Base-by-base conservation (phyloP, 2,797 vertebrate species). In the Threskiornis aethiopicus region DNA sequence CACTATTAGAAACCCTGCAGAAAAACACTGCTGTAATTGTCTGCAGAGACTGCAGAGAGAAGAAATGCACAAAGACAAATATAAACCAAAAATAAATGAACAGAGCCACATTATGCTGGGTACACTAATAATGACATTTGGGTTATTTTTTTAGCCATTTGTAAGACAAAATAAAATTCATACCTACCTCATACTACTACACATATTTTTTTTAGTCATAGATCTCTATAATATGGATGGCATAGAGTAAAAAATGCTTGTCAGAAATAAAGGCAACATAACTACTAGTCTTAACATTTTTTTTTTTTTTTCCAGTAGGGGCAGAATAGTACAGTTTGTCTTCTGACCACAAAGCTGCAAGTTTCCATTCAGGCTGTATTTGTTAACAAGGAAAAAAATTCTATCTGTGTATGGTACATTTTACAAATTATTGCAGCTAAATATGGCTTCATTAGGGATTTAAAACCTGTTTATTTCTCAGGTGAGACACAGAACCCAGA, bases 11-110 rank as follows among this genome's bases (percentile, higher is more conserved):
- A 86, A 11, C 16, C 12, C 39, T 86, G 35, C 51, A 81, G 55
- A 73, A 84, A 79, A 67, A 33, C n/a, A 41, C 8, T 57, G 28
- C 51, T 91, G 51, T 81, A 87, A 84, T 64, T 91, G 81, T 64
- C 55, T 93, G 59, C 69, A 71, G 69, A 81, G 55, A 49, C 72
- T 90, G 57, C 77, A 81, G 54, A 77, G 59, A 92, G 79, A 62
- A 96, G 75, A 80, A 91, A 95, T 57, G 24, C 69, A 87, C 28
- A 79, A 86, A 84, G 31, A 49, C 44, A 89, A 89, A 95, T 49
- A 70, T 33, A 83, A 93, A 75, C 33, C 2, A 84, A 89, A 85
- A 89, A 19, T 35, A 83, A 84, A 61, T 44, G 2, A 84, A 35
- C 13, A 55, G 18, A 82, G 19, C 2, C 14, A 11, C 8, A 3